Base-by-base conservation (phyloP, 2,113 vertebrate genomes). In the Syrrhaptes paradoxus region DNA sequence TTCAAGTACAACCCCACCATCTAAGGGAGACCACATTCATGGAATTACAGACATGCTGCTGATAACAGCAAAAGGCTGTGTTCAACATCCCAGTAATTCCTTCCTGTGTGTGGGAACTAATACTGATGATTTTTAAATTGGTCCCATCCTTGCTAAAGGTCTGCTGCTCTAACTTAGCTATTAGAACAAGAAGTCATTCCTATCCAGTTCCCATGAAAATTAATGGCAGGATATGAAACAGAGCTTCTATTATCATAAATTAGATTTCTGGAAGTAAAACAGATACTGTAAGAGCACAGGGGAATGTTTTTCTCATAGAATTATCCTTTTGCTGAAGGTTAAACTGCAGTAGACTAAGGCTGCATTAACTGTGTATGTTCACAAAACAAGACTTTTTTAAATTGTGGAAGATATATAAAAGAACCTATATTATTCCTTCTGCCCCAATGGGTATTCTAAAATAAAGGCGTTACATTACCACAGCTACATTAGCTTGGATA, bases 51-150 rank as follows among this genome's bases (percentile, higher is more conserved):
- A 71, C 51, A n/a, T 4, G 12, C 65, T 67, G 34, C 52, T 63
- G 43, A n/a, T 82, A 75, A 82, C n/a, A 75, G 46, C 71, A 68
- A 93, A 46, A 78, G 32, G 20, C 38, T 76, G 51, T 29, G 61
- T 17, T 93, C 34, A 71, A 31, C 45, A 49, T 45, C 38, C 43
- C 83, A 84, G 48, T 28, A 71, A 80, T 59, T 31, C n/a, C 29
- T 84, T 89, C 76, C 73, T 63, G 18, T 78, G 61, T 85, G 85
- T 81, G 91, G 86, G 95, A 96, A 91, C 38, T 1, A 66, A 48
- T 38, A 31, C 48, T 87, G 86, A 93, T 92, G 38, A 61, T 61
- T 95, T 95, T 94, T 95, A 75, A 96, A 96, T 89, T 91, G 36
- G 73, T 91, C 91, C 55, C 93, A 91, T 96, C 86, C 21, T 59